Percentiles rank a stretch among this genome's conserved stretches.
Evolutionary conservation across 2,797 vertebrate genomes (phyloP).

Genomic region (Anguilla megastoma): DNA sequence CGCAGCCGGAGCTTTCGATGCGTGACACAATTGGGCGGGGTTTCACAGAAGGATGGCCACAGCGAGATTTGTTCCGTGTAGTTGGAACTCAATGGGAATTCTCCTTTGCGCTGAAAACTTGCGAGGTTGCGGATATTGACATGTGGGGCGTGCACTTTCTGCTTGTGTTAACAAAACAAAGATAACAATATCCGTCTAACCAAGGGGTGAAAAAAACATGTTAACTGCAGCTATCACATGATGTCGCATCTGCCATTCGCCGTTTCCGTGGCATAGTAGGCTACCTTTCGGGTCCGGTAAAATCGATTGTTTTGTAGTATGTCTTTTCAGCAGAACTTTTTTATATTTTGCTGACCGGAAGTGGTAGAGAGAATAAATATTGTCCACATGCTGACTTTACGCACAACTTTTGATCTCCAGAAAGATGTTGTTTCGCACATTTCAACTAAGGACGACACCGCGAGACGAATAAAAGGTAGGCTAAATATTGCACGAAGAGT

Average conservation of each 20-base stretch:
- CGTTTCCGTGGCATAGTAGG: constrained; percentile 19
- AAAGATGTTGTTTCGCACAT: constrained; percentile 66
- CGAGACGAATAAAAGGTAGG: constrained; percentile 63
- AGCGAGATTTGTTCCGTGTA: constrained; percentile 52
- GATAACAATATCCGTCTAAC: not conserved
- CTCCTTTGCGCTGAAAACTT: not conserved
- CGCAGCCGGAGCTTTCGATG: not conserved
- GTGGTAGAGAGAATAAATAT: not conserved
- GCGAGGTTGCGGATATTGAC: not conserved
- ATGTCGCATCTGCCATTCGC: not conserved
- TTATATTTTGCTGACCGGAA: constrained; percentile 11
- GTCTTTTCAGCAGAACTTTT: constrained; percentile 15
- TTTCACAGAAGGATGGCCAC: constrained; percentile 22
- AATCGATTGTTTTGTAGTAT: constrained; percentile 24
- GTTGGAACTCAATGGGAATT: constrained; percentile 12
- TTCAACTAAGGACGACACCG: constrained; percentile 64
- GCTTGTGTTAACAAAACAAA: not conserved
- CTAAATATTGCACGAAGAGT: constrained; percentile 48
- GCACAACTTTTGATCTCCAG: constrained; percentile 63
- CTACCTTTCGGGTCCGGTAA: not conserved
- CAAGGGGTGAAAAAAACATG: constrained; percentile 1
- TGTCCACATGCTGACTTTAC: constrained; percentile 64
- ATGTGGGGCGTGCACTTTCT: constrained; percentile 25
- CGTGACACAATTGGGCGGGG: constrained; percentile 40
- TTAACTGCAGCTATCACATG: not conserved